Evolutionary conservation across 2,113 vertebrate genomes (phyloP).

Genomic region (Heloderma charlesbogerti): DNA sequence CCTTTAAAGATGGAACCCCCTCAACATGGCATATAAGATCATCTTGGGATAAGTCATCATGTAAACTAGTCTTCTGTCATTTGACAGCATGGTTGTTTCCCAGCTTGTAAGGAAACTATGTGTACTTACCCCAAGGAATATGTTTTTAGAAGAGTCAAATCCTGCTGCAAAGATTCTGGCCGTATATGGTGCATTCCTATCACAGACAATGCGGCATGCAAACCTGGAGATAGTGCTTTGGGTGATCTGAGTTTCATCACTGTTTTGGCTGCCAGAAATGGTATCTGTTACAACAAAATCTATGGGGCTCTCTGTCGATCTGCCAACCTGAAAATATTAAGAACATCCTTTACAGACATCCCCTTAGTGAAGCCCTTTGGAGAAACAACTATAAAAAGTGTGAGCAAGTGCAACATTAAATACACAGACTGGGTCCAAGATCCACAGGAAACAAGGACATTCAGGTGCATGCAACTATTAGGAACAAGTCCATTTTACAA

Average conservation of each 20-base stretch:
- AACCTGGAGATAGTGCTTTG: conserved; percentile 99
- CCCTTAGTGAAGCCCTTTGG: background rate
- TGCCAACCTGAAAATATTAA: conserved; percentile 86
- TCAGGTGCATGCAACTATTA: background rate
- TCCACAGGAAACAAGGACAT: background rate
- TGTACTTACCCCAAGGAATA: conserved; percentile 94
- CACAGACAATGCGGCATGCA: conserved; percentile 95
- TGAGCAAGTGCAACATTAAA: background rate
- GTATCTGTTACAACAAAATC: conserved; percentile 99
- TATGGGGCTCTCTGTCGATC: conserved; percentile 97
- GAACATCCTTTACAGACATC: background rate
- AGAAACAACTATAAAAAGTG: background rate
- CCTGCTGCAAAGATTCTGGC: conserved; percentile 97
- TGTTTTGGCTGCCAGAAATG: conserved; percentile 89
- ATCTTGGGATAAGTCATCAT: background rate
- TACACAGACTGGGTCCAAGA: background rate
- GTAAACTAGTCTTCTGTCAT: background rate
- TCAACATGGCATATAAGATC: background rate
- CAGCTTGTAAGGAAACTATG: background rate
- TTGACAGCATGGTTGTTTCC: conserved; percentile 1
- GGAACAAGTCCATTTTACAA: background rate
- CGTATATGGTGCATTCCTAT: conserved; percentile 89
- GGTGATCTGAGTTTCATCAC: conserved; percentile 92
- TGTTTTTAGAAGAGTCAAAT: conserved; percentile 98
- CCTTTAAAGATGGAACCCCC: too few species aligned